phyloP scores from a whole-genome alignment of 2,888 invertebrate genomes.

The Thera britannica region DNA sequence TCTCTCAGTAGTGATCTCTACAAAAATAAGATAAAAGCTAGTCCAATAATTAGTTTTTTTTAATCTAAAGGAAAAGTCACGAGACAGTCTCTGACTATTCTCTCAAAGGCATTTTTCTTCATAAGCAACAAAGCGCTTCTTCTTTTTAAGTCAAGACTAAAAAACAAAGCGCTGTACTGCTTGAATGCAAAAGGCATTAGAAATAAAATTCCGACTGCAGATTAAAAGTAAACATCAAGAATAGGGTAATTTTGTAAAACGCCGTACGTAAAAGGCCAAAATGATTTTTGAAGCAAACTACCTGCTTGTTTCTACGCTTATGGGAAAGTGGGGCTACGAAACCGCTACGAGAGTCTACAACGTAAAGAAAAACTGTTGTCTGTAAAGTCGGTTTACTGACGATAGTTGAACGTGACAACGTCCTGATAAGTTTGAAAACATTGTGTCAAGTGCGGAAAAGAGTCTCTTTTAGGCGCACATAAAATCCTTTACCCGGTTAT shows the following conservation, averaged over 20 bases:
- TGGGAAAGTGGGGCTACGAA: conserved; percentile 53
- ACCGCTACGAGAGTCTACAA: conserved; percentile 9
- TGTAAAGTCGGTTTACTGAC: too few relatives aligned
- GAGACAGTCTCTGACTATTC: neutral
- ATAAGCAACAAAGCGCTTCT: conserved; percentile 39
- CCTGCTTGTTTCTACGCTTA: conserved; percentile 61
- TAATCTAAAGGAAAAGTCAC: neutral
- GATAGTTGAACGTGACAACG: too few relatives aligned
- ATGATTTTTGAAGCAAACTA: conserved; percentile 81
- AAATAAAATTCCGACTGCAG: conserved; percentile 78
- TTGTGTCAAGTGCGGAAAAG: too few relatives aligned
- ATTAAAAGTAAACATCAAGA: conserved; percentile 82
- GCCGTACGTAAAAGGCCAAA: conserved; percentile 68
- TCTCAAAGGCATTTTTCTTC: conserved; percentile 1
- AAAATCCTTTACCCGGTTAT: too few relatives aligned
- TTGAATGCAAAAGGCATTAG: conserved; percentile 53
- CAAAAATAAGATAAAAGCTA: too few relatives aligned
- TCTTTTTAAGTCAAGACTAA: neutral
- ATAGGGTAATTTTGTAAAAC: conserved; percentile 68
- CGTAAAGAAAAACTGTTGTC: too few relatives aligned
- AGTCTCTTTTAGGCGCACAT: too few relatives aligned
- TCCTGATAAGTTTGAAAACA: too few relatives aligned
- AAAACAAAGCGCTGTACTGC: conserved; percentile 45
- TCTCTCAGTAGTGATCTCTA: too few relatives aligned
- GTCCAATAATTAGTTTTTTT: too few relatives aligned